Conservation (phyloP, 2,888 invertebrate genomes). For the Chloroclystis v-ata region DNA sequence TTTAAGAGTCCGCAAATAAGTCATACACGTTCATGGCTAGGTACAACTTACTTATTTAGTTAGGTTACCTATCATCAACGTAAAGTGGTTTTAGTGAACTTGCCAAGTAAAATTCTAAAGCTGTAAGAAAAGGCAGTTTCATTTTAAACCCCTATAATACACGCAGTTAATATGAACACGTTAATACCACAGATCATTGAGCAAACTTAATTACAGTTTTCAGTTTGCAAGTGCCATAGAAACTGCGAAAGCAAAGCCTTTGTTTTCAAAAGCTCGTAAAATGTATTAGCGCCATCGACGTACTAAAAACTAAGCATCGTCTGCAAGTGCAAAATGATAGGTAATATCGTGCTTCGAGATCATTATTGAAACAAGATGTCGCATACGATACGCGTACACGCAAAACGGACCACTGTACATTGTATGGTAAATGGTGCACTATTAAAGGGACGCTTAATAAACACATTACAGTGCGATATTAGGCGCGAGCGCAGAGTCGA, state of each 20-base stretch:
- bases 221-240: slow-evolving; percentile 21
- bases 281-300: not conserved
- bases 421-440: slow-evolving; percentile 69
- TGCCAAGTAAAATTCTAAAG: no score
- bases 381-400: slow-evolving; percentile 53
- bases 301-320: slow-evolving; percentile 17
- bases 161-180: slow-evolving; percentile 16
- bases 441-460: slow-evolving; percentile 74
- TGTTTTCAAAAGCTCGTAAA: slow-evolving; percentile 8
- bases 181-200: slow-evolving; percentile 24
- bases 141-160: slow-evolving; percentile 10
- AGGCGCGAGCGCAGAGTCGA: slow-evolving; percentile 64
- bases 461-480: slow-evolving; percentile 73
- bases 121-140: slow-evolving; percentile 18
- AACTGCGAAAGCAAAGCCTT: slow-evolving; percentile 15
- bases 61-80: no score
- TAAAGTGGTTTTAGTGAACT: no score
- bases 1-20: no score
- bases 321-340: slow-evolving; percentile 26
- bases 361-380: slow-evolving; percentile 46
- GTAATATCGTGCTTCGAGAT: slow-evolving; percentile 35
- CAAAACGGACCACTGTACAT: slow-evolving; percentile 63
- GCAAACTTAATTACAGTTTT: slow-evolving; percentile 29
- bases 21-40: no score
- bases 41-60: no score